phyloP scores from a whole-genome alignment of 2,113 vertebrate genomes.

The Apus apus region DNA sequence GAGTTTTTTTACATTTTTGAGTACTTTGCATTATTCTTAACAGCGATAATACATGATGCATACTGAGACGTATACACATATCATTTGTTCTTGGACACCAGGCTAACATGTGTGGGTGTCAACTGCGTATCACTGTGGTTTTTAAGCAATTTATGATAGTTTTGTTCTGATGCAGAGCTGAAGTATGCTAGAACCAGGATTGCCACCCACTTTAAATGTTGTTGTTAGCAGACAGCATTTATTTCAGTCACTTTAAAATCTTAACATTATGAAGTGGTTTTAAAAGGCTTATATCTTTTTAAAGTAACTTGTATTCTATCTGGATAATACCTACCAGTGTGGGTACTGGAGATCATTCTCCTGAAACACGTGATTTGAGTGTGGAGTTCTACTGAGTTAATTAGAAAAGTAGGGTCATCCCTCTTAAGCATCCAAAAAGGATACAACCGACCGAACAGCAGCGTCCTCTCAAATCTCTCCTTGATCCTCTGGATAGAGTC shows the following conservation, averaged over 20 bases:
- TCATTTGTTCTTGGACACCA: constrained; percentile 51
- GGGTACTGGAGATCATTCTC: not conserved
- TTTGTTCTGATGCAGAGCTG: constrained; percentile 51
- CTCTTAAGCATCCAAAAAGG: not conserved
- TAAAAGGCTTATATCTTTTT: constrained; percentile 21
- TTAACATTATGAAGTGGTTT: not conserved
- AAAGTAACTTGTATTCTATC: not conserved
- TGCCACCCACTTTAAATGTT: constrained; percentile 47
- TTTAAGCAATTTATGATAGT: constrained; percentile 61
- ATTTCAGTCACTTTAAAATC: constrained; percentile 37
- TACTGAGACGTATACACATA: not conserved
- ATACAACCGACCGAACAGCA: not conserved
- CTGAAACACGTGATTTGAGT: fast-evolving
- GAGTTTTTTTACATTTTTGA: not conserved
- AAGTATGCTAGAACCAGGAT: constrained; percentile 40
- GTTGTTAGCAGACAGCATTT: constrained; percentile 40
- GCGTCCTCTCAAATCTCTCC: not conserved
- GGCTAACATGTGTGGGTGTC: constrained; percentile 47
- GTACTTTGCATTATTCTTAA: constrained; percentile 21
- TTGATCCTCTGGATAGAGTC: constrained; percentile 12
- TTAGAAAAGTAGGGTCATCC: not conserved
- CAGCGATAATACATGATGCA: not conserved
- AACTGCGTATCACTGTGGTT: constrained; percentile 8
- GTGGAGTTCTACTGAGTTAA: not conserved
- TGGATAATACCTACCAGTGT: not conserved